These are phyloP conservation scores for Lagopus leucura DNA, from an alignment of 2,113 vertebrate genomes.

Conservation along the genomic window DNA sequence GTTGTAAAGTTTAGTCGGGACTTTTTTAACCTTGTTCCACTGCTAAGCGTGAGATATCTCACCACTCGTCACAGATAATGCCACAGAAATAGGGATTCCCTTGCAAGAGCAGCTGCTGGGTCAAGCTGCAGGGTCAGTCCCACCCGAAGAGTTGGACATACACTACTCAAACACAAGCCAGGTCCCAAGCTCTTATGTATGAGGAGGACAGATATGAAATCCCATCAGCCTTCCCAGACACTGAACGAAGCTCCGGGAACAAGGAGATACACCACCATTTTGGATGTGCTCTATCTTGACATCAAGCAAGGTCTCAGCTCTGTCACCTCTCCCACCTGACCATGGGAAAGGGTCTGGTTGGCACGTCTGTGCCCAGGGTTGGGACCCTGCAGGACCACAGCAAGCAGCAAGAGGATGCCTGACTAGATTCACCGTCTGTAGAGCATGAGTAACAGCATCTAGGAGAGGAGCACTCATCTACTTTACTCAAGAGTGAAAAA, in stretches of 20 bases:
- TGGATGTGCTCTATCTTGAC: not conserved
- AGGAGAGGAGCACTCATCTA: accelerated
- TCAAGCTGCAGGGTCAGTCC: not conserved
- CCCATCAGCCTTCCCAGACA: not conserved
- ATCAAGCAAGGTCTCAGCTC: not conserved
- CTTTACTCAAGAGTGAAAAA: not conserved
- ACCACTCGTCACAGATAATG: accelerated
- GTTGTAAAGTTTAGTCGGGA: not conserved
- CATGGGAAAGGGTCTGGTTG: not conserved
- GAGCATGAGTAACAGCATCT: accelerated
- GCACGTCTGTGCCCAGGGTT: not conserved
- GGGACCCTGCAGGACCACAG: not conserved
- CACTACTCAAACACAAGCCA: not conserved
- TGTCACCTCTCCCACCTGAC: not conserved
- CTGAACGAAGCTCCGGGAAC: not conserved
- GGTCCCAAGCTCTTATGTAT: not conserved
- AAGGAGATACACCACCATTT: not conserved
- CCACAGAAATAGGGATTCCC: not conserved
- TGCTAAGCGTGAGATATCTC: too few species aligned
- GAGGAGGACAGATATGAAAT: not conserved
- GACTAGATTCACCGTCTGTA: too few species aligned
- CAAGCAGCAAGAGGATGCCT: not conserved
- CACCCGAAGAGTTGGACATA: not conserved
- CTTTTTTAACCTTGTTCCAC: too few species aligned
- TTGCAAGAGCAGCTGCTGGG: not conserved